Evolutionary conservation across 2,797 vertebrate species (phyloP).

Genomic region (Hozukius guyotensis): DNA sequence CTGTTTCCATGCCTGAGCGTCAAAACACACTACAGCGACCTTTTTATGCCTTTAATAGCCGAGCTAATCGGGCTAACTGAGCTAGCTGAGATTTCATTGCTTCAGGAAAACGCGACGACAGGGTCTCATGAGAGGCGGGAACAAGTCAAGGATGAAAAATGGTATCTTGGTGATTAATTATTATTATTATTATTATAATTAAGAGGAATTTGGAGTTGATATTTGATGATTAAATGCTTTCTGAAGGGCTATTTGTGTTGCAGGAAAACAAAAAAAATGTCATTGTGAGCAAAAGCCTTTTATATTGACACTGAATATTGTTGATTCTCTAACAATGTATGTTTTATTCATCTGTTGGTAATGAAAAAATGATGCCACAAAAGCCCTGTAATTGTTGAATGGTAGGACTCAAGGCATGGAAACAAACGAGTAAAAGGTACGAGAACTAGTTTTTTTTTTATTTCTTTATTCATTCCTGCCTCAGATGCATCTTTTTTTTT

Average conservation of each 20-base stretch:
- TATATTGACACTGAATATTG: constrained; percentile 31
- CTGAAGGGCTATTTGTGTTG: constrained; percentile 36
- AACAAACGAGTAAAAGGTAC: constrained; percentile 1
- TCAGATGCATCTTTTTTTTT: neutral
- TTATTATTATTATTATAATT: neutral
- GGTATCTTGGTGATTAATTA: neutral
- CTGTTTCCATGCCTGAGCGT: constrained; percentile 35
- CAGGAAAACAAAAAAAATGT: constrained; percentile 10
- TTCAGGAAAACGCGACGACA: neutral
- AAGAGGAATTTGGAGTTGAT: neutral
- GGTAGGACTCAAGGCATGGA: constrained; percentile 24
- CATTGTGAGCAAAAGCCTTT: constrained; percentile 29
- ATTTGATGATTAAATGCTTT: neutral
- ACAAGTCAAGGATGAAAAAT: neutral
- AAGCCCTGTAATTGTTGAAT: constrained; percentile 5
- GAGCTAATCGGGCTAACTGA: constrained; percentile 17
- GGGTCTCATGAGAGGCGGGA: neutral
- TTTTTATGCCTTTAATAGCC: constrained; percentile 24
- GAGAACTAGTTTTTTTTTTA: neutral
- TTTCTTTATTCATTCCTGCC: constrained; percentile 24
- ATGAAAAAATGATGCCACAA: neutral
- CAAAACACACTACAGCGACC: neutral
- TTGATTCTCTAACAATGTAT: constrained; percentile 17
- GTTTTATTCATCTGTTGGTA: constrained; percentile 21
- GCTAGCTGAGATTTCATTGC: neutral